Evolutionary conservation across 2,888 invertebrate species (phyloP).

Genomic region (Patella caerulea): DNA sequence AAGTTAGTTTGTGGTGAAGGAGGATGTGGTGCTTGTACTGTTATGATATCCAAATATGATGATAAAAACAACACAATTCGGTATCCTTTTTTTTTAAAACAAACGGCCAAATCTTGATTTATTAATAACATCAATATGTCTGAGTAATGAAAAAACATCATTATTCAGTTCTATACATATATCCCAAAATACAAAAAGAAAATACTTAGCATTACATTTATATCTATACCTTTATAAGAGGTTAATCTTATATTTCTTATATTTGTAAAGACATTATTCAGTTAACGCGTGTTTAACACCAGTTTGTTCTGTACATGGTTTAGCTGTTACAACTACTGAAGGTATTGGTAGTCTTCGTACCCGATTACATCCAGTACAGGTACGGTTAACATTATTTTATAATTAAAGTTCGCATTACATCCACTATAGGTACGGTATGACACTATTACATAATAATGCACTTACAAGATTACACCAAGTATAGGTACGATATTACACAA

Average conservation of each 20-base stretch:
- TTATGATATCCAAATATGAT: conserved; percentile 87
- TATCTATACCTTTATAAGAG: too few relatives aligned
- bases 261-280: conserved; percentile 46
- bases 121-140: too few relatives aligned
- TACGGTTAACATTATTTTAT: conserved; percentile 19
- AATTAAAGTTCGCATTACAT: conserved; percentile 79
- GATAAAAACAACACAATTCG: conserved; percentile 71
- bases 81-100: conserved; percentile 46
- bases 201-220: too few relatives aligned
- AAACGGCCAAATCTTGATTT: too few relatives aligned
- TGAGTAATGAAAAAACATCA: too few relatives aligned
- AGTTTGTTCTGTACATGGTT: conserved; percentile 87
- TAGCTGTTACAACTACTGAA: conserved; percentile 92
- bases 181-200: too few relatives aligned
- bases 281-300: conserved; percentile 82
- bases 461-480: conserved; percentile 65
- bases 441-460: conserved; percentile 57
- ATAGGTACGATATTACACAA: conserved; percentile 47
- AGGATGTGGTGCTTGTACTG: conserved; percentile 95
- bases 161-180: too few relatives aligned
- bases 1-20: conserved; percentile 95
- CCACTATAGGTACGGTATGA: conserved; percentile 60
- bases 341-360: conserved; percentile 85
- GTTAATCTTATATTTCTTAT: background rate
- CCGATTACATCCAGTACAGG: conserved; percentile 67